Evolutionary conservation across 2,888 invertebrate species (phyloP), one percentile per base, ranked within the genome.

Genomic region (Lasioglossum morio): DNA sequence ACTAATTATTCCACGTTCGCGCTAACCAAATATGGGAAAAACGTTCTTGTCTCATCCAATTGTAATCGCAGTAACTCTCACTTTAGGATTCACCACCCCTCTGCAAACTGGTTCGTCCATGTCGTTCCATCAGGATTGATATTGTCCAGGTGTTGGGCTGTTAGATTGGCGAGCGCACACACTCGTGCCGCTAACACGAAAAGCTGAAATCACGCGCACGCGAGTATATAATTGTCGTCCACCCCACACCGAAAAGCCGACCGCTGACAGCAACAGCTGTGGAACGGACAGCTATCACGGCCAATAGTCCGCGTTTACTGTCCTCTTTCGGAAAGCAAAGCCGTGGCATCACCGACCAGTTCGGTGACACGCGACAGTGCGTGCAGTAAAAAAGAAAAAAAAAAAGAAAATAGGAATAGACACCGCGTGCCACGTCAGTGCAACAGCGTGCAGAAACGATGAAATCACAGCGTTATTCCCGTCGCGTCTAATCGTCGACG

Each of bases 391-490:
- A 27, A 66, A 7, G 7, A 34, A 34, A 23, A 16, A 63, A 34
- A 66, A 34, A 34, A 34, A 14, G 30, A 30, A 34, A 66, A 16
- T 7, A 10, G 37, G 37, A 66, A 34, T 19, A 30, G 37, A 34
- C 73, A 10, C n/a, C 72, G 3, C 12, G 79, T 8, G 66, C 19
- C 66, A 30, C 34, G 63, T 30, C 30, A 27, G 3, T 14, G 60
- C n/a, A 12, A 27, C 60, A 27, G 60, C 60, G 27, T 27, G 27
- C 60, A 60, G 60, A 0, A 34, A 66, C 66, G 82, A 82, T 80
- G 72, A 82, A 75, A 81, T 53, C 76, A 79, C 74, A 53, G 12
- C 34, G 79, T n/a, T 77, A 79, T 81, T 87, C 74, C 63, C 66
- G 69, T 37, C 37, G 69, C 37, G 4, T 69, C 19, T 37, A 69